Evolutionary conservation across 2,888 invertebrate genomes (phyloP).

Genomic region (Phragmatobia fuliginosa): DNA sequence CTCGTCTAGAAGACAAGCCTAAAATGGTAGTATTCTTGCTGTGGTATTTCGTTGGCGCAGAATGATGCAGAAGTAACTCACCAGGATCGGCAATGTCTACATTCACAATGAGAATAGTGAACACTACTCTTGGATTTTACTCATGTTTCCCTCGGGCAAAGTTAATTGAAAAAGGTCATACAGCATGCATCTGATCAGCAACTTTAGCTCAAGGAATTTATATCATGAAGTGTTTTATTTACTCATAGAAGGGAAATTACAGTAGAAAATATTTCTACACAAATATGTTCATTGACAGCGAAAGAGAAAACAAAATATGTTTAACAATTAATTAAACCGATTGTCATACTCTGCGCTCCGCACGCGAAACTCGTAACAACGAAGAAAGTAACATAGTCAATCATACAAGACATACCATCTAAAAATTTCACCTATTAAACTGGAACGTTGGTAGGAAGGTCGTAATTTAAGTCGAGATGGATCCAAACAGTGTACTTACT

Average conservation of each 20-base stretch:
- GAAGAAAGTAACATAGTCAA: slow-evolving; percentile 63
- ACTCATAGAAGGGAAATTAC: slow-evolving; percentile 5
- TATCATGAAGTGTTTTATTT: too few species aligned
- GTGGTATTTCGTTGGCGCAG: too few species aligned
- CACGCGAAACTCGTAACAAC: slow-evolving; percentile 57
- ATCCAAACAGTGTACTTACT: slow-evolving; percentile 53
- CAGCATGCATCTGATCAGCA: too few species aligned
- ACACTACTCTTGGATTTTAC: too few species aligned
- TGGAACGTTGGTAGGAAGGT: slow-evolving; percentile 48
- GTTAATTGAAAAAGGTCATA: too few species aligned
- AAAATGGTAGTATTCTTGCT: too few species aligned
- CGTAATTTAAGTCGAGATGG: slow-evolving; percentile 74
- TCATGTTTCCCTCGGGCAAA: too few species aligned
- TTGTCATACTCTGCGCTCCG: slow-evolving; percentile 26
- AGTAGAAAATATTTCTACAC: slow-evolving; percentile 25
- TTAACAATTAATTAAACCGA: slow-evolving; percentile 25
- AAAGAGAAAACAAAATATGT: slow-evolving; percentile 30
- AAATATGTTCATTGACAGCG: slow-evolving; percentile 16
- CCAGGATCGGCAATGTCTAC: too few species aligned
- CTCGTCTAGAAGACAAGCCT: too few species aligned
- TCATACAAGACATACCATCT: slow-evolving; percentile 43
- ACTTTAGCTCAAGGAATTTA: slow-evolving; percentile 2
- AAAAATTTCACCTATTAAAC: slow-evolving; percentile 61
- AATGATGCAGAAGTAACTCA: too few species aligned
- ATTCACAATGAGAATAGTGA: too few species aligned